Evolutionary conservation across 2,888 invertebrate genomes (phyloP).

Genomic region (Gari tellinella): DNA sequence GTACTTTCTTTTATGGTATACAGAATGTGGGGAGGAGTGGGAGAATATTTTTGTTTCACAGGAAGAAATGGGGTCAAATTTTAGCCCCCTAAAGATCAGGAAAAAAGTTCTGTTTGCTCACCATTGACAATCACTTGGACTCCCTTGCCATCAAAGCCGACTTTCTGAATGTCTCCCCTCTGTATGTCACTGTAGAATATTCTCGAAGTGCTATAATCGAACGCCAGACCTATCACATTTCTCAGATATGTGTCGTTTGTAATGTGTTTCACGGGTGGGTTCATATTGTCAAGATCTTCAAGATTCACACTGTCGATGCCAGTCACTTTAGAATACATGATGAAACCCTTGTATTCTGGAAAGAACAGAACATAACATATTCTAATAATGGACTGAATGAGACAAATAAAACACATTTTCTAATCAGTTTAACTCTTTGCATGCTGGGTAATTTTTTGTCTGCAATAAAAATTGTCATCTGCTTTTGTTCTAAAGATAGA

Average conservation of each 20-base stretch:
- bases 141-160: slow-evolving; percentile 91
- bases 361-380: background rate
- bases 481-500: too few species aligned
- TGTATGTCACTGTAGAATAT: slow-evolving; percentile 96
- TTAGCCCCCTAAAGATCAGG: too few species aligned
- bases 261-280: slow-evolving; percentile 91
- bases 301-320: slow-evolving; percentile 93
- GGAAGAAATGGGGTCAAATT: too few species aligned
- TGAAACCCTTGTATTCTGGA: slow-evolving; percentile 91
- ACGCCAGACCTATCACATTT: slow-evolving; percentile 94
- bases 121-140: slow-evolving; percentile 89
- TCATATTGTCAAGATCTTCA: slow-evolving; percentile 89
- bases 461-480: too few species aligned
- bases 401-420: too few species aligned
- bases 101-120: slow-evolving; percentile 31
- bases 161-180: slow-evolving; percentile 92
- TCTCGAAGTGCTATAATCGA: slow-evolving; percentile 88
- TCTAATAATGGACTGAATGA: too few species aligned
- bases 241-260: slow-evolving; percentile 90
- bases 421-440: too few species aligned
- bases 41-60: too few species aligned
- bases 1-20: too few species aligned
- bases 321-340: slow-evolving; percentile 93
- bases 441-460: too few species aligned
- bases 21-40: too few species aligned